Evolutionary conservation across 2,797 vertebrate species (phyloP).

Genomic region (Sphenopsis melanotis): DNA sequence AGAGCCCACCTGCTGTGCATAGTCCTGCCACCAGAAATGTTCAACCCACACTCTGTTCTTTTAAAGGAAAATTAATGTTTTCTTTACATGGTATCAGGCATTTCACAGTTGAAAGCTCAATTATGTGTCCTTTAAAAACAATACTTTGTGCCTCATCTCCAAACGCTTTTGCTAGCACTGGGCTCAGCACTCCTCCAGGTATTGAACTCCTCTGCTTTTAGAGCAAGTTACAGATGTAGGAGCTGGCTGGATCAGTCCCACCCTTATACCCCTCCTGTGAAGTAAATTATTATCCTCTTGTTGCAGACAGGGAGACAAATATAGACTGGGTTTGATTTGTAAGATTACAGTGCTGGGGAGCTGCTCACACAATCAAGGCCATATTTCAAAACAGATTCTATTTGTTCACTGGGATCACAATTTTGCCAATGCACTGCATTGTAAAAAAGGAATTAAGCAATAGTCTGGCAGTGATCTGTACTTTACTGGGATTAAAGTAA

Average conservation of each 20-base stretch:
- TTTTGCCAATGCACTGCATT: not conserved
- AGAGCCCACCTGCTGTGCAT: not conserved
- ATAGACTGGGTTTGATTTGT: not conserved
- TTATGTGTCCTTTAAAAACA: conserved; percentile 6
- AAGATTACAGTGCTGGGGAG: not conserved
- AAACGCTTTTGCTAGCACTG: not conserved
- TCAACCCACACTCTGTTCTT: conserved; percentile 25
- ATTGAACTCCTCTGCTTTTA: not conserved
- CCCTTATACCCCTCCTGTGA: not conserved
- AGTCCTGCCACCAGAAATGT: conserved; percentile 9
- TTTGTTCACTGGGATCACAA: not conserved
- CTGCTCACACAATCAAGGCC: not conserved
- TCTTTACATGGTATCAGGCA: conserved; percentile 12
- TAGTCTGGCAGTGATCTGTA: not conserved
- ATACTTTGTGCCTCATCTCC: not conserved
- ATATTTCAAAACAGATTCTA: not conserved
- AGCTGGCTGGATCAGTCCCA: not conserved
- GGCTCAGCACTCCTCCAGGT: not conserved
- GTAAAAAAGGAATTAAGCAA: not conserved
- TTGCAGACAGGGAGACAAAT: not conserved
- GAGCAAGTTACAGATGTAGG: not conserved
- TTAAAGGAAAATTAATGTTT: conserved; percentile 53
- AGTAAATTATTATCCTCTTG: not conserved
- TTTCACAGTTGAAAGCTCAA: conserved; percentile 21
- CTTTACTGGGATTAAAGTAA: not conserved